Base-by-base conservation (phyloP, 2,113 vertebrate genomes). In the Micronycteris hirsuta region DNA sequence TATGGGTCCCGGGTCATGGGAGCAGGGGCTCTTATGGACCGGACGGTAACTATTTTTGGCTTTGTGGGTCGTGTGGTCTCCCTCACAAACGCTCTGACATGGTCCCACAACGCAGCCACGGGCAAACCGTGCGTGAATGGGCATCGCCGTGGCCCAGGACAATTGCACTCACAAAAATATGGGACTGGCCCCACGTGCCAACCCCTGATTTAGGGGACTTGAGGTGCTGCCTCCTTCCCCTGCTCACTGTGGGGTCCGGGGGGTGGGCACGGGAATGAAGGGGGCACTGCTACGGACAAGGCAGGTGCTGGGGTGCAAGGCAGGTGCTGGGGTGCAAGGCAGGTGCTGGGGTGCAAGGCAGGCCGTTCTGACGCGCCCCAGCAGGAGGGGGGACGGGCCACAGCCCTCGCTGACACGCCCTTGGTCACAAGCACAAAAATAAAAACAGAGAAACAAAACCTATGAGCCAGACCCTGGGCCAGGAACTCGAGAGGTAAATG, bases 41-140 rank as follows among this genome's bases (percentile, higher is more conserved):
- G 36, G 22, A 54, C 0, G 13, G 43, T 22, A 28, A 26, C 10
- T 4, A 43, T 12, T 26, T 22, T 1, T 5, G 20, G 36, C 63
- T 70, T 9, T 14, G 3, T 6, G 52, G n/a, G n/a, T 11, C 10
- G 0, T 6, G 10, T 3, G 67, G 56, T 36, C 41, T 28, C 67
- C 45, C 26, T 61, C 70, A 17, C 8, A 26, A 15, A 0, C 1
- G 8, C 56, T 20, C 45, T 12, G 63, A 7, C 2, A 12, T 1
- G 0, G 4, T 1, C 5, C 3, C 26, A 24, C 86, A 38, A 4
- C 2, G 49, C 38, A 24, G 31, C 24, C 63, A 14, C 0, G 3
- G 68, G 56, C 15, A 71, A 4, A 0, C 13, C 4, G 4, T 1
- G 33, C 26, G 52, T 7, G 19, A 20, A 3, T 1, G 16, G 71